Base-by-base conservation (phyloP, 2,113 vertebrate genomes). In the Romanogobio albipinnatus region DNA sequence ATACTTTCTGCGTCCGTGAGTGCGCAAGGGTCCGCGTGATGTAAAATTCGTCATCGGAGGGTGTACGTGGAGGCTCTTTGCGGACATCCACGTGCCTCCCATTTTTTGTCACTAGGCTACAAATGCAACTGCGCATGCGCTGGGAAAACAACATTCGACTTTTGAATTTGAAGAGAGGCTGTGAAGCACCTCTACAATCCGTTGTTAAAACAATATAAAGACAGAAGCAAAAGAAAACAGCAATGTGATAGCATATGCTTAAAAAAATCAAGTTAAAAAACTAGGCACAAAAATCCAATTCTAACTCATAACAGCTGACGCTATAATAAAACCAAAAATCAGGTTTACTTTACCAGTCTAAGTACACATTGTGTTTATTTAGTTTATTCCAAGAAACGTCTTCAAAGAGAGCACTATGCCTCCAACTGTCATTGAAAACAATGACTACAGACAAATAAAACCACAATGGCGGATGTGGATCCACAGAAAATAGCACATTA, bases 391-490 rank as follows among this genome's bases (percentile, higher is more conserved):
- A 81, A 81, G 45, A 68, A 26, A 62, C 8, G 7, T 29, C 58
- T 79, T 79, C 58, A 79, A 79, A 79, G 39, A 47, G 13, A 29
- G 24, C 22, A 19, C 58, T 26, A 68, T 51, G 45, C 1, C 61
- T 36, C 61, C n/a, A 45, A 79, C 43, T 47, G 58, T 79, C 77
- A 79, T 59, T 47, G n/a, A 26, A 81, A 49, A 81, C 62, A 47
- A 53, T 19, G 26, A 33, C 17, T 51, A 68, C 62, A 68, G 6
- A 51, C 43, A 53, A 49, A 26, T 33, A 84, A 76, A 66, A n/a
- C 36, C 73, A 64, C 83, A 84, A 70, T 24, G 53, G 71, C 14
- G 43, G 58, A 76, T 75, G 59, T 64, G 58, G 24, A 84, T 64
- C 58, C 58, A 58, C 45, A n/a, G 56, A 59, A 83, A 83, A 76